Conservation (phyloP, 2,797 vertebrate species). For the Nannoperca australis region DNA sequence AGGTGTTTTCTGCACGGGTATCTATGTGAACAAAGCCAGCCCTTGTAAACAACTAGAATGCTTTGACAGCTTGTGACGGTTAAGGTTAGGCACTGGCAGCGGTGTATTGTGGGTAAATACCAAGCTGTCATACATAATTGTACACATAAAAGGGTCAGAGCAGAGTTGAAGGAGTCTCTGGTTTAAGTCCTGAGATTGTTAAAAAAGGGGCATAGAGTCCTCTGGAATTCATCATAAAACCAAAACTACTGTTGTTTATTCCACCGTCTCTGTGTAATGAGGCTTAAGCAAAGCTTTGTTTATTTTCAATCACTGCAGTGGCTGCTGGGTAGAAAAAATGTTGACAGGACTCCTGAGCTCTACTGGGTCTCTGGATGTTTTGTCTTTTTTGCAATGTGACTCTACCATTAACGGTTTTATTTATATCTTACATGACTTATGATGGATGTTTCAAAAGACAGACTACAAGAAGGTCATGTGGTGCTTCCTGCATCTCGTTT, state of each 20-base stretch:
- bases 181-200: constrained; percentile 34
- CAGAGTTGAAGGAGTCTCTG: constrained; percentile 36
- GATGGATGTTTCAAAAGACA: not conserved
- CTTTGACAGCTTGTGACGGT: constrained; percentile 35
- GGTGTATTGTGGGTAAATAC: constrained; percentile 59
- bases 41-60: constrained; percentile 30
- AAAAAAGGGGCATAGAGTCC: constrained; percentile 37
- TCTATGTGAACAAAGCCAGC: constrained; percentile 27
- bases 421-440: constrained; percentile 26
- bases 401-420: constrained; percentile 5
- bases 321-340: constrained; percentile 21
- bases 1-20: constrained; percentile 14
- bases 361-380: constrained; percentile 13
- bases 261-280: constrained; percentile 53
- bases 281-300: constrained; percentile 47
- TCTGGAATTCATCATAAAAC: constrained; percentile 68
- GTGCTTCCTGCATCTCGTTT: not conserved
- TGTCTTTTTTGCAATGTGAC: constrained; percentile 13
- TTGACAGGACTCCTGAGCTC: constrained; percentile 22
- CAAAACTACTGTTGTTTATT: constrained; percentile 54
- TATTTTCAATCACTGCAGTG: constrained; percentile 46
- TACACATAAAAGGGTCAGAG: constrained; percentile 27
- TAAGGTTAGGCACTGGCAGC: constrained; percentile 39
- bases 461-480: not conserved
- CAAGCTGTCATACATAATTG: constrained; percentile 44